A percentile compares a stretch with the other conserved stretches of the same genome.
Conservation (phyloP, 2,888 invertebrate species). For the Eristalinus aeneus region DNA sequence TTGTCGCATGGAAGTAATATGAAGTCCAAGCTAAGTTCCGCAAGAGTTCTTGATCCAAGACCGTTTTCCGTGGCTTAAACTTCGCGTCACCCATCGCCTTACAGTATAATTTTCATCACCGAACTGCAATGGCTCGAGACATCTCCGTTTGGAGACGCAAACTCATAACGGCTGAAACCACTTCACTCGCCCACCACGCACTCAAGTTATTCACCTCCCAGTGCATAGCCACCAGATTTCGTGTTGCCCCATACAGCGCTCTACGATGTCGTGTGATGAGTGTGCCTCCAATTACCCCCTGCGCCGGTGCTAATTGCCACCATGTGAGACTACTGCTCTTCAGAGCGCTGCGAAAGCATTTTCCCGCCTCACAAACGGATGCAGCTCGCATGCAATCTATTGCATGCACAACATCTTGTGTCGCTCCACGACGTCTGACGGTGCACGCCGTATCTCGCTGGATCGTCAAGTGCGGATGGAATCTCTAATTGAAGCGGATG, state of each 20-base stretch:
- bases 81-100: background rate
- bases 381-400: slow-evolving; percentile 27
- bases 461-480: slow-evolving; percentile 41
- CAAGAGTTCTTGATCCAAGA: too few relatives aligned
- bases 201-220: background rate
- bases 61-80: background rate
- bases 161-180: background rate
- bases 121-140: background rate
- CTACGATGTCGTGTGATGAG: slow-evolving; percentile 24
- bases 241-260: slow-evolving; percentile 8
- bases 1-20: too few relatives aligned
- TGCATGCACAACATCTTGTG: background rate
- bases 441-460: slow-evolving; percentile 1
- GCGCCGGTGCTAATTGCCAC: slow-evolving; percentile 47
- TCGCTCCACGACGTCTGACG: background rate
- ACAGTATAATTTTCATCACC: background rate
- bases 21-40: too few relatives aligned
- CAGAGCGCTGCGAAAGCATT: slow-evolving; percentile 46
- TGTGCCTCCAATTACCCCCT: slow-evolving; percentile 31
- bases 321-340: slow-evolving; percentile 22
- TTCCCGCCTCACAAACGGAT: slow-evolving; percentile 15
- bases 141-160: background rate
- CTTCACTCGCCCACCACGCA: background rate
- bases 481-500: slow-evolving; percentile 62
- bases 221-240: background rate